Evolutionary conservation across 2,797 vertebrate genomes (phyloP).

Genomic region (Sebastes flavidus): DNA sequence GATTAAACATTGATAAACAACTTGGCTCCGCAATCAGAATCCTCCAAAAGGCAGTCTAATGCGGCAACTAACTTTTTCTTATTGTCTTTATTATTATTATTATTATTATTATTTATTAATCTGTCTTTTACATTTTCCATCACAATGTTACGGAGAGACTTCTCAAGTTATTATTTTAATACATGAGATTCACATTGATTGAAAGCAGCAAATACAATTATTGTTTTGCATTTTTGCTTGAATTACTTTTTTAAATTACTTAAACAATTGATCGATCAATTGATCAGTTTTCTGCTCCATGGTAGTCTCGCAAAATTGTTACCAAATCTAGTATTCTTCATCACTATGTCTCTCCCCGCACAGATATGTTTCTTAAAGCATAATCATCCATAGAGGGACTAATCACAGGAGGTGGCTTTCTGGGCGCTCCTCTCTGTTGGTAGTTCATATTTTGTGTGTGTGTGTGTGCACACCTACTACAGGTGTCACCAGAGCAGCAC

Average conservation of each 20-base stretch:
- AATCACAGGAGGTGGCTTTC: neutral
- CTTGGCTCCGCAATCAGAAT: neutral
- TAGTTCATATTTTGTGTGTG: neutral
- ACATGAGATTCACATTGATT: neutral
- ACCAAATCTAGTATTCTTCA: neutral
- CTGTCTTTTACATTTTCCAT: neutral
- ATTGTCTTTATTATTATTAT: neutral
- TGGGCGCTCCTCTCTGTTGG: neutral
- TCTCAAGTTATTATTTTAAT: neutral
- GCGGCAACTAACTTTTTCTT: neutral
- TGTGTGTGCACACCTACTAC: neutral
- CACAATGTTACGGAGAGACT: neutral
- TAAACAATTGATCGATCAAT: neutral
- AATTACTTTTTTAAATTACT: neutral
- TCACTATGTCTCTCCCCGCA: neutral
- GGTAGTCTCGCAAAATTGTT: neutral
- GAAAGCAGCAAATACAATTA: neutral
- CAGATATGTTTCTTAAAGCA: neutral
- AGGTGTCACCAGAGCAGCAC: constrained; percentile 1
- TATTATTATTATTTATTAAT: neutral
- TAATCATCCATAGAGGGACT: no score
- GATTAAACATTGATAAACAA: neutral
- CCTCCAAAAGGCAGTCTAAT: no score
- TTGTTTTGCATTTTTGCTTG: neutral
- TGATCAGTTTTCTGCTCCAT: neutral